Base-by-base conservation (phyloP, 30 jellyfish, hydroid and myxozoan genomes). In the Aurelia sp. region DNA sequence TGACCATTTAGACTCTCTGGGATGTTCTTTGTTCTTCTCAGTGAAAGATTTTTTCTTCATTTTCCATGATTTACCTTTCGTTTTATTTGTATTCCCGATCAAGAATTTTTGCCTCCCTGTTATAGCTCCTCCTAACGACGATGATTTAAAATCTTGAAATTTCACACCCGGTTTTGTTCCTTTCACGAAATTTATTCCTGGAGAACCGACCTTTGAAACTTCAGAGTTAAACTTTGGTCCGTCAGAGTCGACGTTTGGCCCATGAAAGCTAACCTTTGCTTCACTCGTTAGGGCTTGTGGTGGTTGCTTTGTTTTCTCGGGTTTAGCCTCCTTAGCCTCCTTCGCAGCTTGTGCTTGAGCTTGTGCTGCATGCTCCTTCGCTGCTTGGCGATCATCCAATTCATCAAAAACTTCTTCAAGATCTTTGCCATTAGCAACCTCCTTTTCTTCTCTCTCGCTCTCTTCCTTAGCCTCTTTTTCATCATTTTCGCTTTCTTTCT, bases 371-470 rank as follows among this genome's bases (percentile, higher is more conserved):
- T 68, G 81, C 55, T 30, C 81, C 73, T 74, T 62, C 23, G 66
- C 86, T 52, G 62, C 82, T 3, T 73, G 80, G 13, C 65, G n/a
- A 72, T 71, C 75, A 62, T 40, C 66, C 41, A 78, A 74, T 63
- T 78, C 89, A 66, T 78, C 89, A 78, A 78, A 78, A 1, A 78
- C 79, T 62, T 71, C 82, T 84, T 73, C 87, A 22, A 61, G 50
- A 74, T 71, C 81, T 62, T 66, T 61, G 20, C 93, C 78, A 66
- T 76, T 70, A 0, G 76, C 93, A 21, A 64, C 67, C 55, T 84
- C 93, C 17, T 73, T 73, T 30, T 35, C 82, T n/a, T 76, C 84
- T 18, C 3, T 12, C 17, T 84, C 87, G 7, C 50, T 80, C 15
- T 59, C 76, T 31, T 61, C 64, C 21, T 58, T 58, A 58, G 67